Evolutionary conservation across 2,797 vertebrate genomes (phyloP).

Genomic region (Anabas testudineus): DNA sequence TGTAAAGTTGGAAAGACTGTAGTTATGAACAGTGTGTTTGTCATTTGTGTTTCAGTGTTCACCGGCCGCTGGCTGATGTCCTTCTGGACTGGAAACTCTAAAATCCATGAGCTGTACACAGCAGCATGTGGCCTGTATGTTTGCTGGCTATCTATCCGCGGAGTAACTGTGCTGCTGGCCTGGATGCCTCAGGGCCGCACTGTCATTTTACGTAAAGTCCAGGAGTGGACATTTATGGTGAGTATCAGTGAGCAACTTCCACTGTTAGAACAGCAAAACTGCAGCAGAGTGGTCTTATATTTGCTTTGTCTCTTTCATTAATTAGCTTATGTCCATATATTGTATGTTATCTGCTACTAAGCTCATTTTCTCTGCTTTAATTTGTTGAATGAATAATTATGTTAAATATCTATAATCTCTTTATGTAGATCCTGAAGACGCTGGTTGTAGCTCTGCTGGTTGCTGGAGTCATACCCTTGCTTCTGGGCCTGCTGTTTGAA

Average conservation of each 20-base stretch:
- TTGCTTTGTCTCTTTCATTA: background rate
- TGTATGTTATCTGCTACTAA: background rate
- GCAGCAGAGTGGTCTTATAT: background rate
- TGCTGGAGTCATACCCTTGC: slow-evolving; percentile 94
- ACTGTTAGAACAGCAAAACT: slow-evolving; percentile 5
- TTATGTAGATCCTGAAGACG: slow-evolving; percentile 94
- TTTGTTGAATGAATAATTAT: background rate
- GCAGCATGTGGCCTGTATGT: slow-evolving; percentile 98
- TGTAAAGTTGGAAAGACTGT: background rate
- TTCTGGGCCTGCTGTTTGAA: slow-evolving; percentile 96
- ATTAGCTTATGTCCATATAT: background rate
- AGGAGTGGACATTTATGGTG: slow-evolving; percentile 99
- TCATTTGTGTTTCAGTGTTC: slow-evolving; percentile 86
- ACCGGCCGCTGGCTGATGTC: slow-evolving; percentile 99
- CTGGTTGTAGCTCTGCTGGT: slow-evolving; percentile 94
- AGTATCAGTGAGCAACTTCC: slow-evolving; percentile 17
- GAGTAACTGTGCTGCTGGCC: slow-evolving; percentile 92
- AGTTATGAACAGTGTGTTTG: slow-evolving; percentile 8
- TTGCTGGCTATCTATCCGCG: slow-evolving; percentile 97
- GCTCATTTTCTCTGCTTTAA: background rate
- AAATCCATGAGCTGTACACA: slow-evolving; percentile 98
- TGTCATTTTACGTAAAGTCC: slow-evolving; percentile 95
- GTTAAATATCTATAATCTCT: background rate
- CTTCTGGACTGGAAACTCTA: slow-evolving; percentile 98
- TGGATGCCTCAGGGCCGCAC: slow-evolving; percentile 99